Evolutionary conservation across 2,797 vertebrate species (phyloP), one percentile per base, ranked within the genome.

Genomic region (Phylloscopus collybita): DNA sequence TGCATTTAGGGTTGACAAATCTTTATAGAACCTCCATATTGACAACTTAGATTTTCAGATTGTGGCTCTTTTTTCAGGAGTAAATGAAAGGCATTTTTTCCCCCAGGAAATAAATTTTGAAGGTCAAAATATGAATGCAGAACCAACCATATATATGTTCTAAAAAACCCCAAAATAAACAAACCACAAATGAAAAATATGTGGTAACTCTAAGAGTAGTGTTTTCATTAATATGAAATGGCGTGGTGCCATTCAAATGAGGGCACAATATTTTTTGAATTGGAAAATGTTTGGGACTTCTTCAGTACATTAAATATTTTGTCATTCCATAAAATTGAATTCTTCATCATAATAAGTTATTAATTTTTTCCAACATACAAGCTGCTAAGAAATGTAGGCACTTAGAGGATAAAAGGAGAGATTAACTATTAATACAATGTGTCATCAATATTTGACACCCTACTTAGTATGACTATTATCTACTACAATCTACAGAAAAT

Each of bases 391-490:
- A 96, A 90, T 93, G 75, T 96, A 97, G 67, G 71, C 80, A 92
- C 94, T 98, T 96, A 97, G 86, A 96, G 76, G 96, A 97, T 97
- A 97, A 98, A 98, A 98, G 92, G 88, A 94, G 92, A 97, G 74
- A 97, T 97, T 97, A 98, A 97, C 94, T 97, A 97, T 97, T 98
- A 98, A 98, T 97, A 96, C 76, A 97, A 97, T 83, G 56, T 96
- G 86, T 75, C 59, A 30, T 93, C 90, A 97, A 89, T 97, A 97
- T 98, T 96, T 98, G 98, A 98, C 97, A 98, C 91, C 88, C 96
- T 97, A 95, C 88, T 98, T 98, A 98, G 92, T 93, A 97, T 97
- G 96, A 97, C 95, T 96, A 95, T 98, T 98, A 98, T 98, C 97
- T 97, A 94, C 96, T 97, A 94, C 92, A 96, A 92, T 96, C 93